Base-by-base conservation (phyloP, 2,113 vertebrate genomes). In the Probosciger aterrimus region DNA sequence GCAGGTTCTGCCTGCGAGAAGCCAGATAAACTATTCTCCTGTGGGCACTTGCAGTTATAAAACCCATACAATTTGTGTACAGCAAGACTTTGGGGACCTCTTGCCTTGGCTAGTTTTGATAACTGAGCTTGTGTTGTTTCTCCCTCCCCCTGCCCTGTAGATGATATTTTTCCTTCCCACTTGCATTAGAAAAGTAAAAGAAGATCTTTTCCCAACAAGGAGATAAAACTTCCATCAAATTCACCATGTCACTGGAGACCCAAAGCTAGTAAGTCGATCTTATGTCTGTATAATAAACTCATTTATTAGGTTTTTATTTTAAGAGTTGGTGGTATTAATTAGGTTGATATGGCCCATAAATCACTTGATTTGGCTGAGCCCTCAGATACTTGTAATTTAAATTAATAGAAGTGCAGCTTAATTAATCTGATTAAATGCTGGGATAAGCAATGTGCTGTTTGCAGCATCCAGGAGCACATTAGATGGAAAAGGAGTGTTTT, bases 271-370 rank as follows among this genome's bases (percentile, higher is more conserved):
- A 94, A 96, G 74, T 50, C 6, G 50, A 80, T 93, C 85, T 88
- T 91, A 79, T 49, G 65, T 65, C 86, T 76, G 81, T 90, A 82
- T 79, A 90, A 96, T 95, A 96, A 95, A 97, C 82, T 85, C 70
- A 89, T 96, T 96, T 95, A 93, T 95, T 94, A 91, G 89, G 44
- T 70, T 97, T 97, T 97, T 93, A 95, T 97, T 97, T 95, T 96
- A 97, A 93, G 93, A 93, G 67, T 94, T 88, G 93, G 68, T 93
- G 80, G 64, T 86, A 95, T 97, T 96, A 97, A 97, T 97, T 97
- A 97, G 91, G 92, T 78, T 93, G 96, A 93, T 95, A 94, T 55
- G 78, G 94, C 68, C 93, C 80, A 95, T 96, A 95, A 96, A 95
- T 97, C 90, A 95, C 90, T 96, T 60, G 80, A 94, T 95, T 94